Conservation (phyloP, 2,113 vertebrate species). For the Sakesphorus luctuosus region DNA sequence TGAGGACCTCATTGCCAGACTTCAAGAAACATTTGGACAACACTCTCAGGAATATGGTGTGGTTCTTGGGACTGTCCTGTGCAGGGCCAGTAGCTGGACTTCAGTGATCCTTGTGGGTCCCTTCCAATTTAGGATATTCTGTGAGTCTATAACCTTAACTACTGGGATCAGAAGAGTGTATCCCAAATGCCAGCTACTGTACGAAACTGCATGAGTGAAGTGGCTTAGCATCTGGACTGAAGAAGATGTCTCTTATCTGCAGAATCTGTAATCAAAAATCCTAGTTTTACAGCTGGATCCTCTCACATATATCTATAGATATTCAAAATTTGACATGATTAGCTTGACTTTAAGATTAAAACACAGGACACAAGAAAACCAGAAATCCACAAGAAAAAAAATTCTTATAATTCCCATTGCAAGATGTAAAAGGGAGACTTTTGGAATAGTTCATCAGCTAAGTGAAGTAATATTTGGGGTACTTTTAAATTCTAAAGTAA, state of each 20-base stretch:
- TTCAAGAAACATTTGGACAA: background rate
- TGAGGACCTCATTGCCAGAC: background rate
- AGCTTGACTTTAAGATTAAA: background rate
- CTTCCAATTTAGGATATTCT: background rate
- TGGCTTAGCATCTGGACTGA: background rate
- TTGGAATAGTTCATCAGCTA: background rate
- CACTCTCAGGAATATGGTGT: background rate
- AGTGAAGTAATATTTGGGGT: background rate
- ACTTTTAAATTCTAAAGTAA: background rate
- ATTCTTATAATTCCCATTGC: background rate
- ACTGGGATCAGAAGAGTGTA: background rate
- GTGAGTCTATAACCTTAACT: background rate
- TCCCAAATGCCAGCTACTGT: background rate
- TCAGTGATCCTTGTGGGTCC: accelerated
- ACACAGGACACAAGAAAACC: background rate
- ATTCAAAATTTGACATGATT: background rate
- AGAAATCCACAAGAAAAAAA: background rate
- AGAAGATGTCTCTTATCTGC: background rate
- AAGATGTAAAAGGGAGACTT: background rate
- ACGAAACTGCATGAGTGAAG: background rate
- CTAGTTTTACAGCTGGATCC: background rate
- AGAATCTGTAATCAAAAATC: background rate
- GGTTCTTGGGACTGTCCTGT: background rate
- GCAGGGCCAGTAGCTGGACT: background rate
- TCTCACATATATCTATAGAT: background rate